These are phyloP conservation scores for Polypedilum pembai DNA, from an alignment of 1,140 invertebrate species.

Conservation along the genomic window DNA sequence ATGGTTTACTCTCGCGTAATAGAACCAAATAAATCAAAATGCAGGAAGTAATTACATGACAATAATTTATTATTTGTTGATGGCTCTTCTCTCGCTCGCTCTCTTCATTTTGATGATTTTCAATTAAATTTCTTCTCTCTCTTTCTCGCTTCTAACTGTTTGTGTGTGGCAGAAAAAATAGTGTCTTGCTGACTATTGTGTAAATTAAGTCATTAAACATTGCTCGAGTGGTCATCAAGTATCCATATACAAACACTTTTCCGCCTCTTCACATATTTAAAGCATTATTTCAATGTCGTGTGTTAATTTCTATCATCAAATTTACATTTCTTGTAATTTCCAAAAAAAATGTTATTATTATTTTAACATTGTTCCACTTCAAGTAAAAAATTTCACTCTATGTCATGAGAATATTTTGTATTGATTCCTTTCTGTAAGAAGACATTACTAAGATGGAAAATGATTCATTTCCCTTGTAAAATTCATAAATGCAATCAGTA, in stretches of 20 bases:
- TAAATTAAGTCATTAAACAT: constrained; percentile 26
- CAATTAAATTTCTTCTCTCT: neutral
- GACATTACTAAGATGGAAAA: too few relatives aligned
- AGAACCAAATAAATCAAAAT: constrained; percentile 27
- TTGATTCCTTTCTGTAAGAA: too few relatives aligned
- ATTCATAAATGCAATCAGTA: too few relatives aligned
- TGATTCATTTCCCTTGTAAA: too few relatives aligned
- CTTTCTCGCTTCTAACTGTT: neutral
- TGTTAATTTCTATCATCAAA: too few relatives aligned
- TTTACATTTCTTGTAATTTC: too few relatives aligned
- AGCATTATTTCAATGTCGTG: too few relatives aligned
- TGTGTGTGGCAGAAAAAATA: neutral
- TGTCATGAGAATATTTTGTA: too few relatives aligned
- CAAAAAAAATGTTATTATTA: too few relatives aligned
- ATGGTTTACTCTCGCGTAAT: neutral
- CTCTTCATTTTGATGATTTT: constrained; percentile 22
- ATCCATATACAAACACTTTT: neutral
- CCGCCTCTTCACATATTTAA: neutral
- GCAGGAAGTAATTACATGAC: constrained; percentile 26
- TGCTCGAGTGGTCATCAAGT: neutral
- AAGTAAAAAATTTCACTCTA: too few relatives aligned
- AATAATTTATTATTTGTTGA: constrained; percentile 29
- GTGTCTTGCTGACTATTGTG: neutral
- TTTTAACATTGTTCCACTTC: too few relatives aligned
- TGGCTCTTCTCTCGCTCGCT: neutral